Evolutionary conservation across 2,888 invertebrate genomes (phyloP).

Genomic region (Diplolepis rosae): DNA sequence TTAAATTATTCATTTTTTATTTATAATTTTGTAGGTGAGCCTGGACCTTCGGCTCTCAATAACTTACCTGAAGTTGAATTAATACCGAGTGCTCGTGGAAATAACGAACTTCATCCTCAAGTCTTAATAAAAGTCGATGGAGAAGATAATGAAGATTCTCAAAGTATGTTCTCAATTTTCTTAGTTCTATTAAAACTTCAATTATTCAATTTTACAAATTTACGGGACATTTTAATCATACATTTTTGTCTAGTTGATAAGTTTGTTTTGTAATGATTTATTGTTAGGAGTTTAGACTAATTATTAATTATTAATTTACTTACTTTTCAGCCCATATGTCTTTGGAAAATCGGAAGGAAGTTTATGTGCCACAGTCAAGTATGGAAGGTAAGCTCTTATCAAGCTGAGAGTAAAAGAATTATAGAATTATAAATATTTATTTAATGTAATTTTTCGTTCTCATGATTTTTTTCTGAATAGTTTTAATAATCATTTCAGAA

Average conservation of each 20-base stretch:
- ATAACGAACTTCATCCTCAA: slow-evolving; percentile 10
- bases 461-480: background rate
- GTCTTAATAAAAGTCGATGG: background rate
- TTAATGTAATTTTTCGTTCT: background rate
- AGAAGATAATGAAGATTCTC: background rate
- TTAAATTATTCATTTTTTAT: background rate
- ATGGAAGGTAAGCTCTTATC: background rate
- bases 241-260: too few relatives aligned
- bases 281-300: too few relatives aligned
- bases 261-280: too few relatives aligned
- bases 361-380: background rate
- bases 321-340: background rate
- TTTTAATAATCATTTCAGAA: background rate
- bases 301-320: background rate
- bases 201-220: background rate
- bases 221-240: too few relatives aligned
- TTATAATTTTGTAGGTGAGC: background rate
- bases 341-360: background rate
- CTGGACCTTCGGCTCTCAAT: background rate
- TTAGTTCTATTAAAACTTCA: background rate
- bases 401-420: background rate
- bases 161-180: background rate
- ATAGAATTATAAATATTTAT: background rate
- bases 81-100: background rate
- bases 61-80: background rate